These are phyloP conservation scores for Pontoporia blainvillei DNA, from an alignment of 2,113 vertebrate species.

Conservation along the genomic window DNA sequence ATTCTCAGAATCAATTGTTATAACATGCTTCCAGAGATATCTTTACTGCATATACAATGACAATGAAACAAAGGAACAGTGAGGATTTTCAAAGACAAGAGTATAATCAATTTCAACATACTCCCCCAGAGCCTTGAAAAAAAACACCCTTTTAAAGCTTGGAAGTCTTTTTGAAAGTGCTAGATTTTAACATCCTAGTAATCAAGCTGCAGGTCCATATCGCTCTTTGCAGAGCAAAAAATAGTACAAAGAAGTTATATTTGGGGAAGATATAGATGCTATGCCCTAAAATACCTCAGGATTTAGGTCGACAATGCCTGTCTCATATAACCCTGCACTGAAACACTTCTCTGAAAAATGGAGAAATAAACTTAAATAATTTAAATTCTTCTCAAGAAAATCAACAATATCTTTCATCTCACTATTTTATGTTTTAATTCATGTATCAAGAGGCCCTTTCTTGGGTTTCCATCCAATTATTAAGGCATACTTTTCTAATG, in stretches of 20 bases:
- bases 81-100: not conserved
- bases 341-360: not conserved
- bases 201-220: not conserved
- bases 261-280: not conserved
- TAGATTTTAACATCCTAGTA: not conserved
- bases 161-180: not conserved
- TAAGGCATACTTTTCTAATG: not conserved
- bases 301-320: not conserved
- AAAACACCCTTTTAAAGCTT: not conserved
- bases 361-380: not conserved
- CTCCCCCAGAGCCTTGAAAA: not conserved
- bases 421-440: not conserved
- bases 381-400: conserved; percentile 6
- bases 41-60: not conserved
- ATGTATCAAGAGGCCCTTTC: not conserved
- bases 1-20: not conserved
- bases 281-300: not conserved
- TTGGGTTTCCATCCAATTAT: not conserved
- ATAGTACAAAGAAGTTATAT: not conserved
- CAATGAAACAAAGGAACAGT: conserved; percentile 41
- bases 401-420: not conserved
- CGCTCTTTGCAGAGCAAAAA: not conserved
- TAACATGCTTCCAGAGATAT: not conserved
- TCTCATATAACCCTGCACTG: not conserved
- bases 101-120: not conserved